These are phyloP conservation scores for Bombus consobrinus DNA, from an alignment of 1,140 invertebrate species.

Conservation along the genomic window DNA sequence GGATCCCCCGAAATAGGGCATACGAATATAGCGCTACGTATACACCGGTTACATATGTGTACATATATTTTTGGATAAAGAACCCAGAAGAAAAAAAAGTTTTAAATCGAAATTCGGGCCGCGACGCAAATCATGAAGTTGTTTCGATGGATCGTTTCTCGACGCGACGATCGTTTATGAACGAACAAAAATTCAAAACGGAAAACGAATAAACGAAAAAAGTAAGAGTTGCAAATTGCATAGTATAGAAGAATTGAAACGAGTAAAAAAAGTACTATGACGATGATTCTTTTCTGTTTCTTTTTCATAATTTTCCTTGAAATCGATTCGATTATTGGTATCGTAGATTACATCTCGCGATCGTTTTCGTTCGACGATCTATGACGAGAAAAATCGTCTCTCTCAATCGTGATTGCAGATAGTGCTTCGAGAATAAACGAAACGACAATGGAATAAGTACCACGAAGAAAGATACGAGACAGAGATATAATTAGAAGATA, in stretches of 20 bases:
- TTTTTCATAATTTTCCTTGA: neutral
- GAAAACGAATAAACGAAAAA: neutral
- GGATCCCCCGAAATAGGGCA: conserved; percentile 53
- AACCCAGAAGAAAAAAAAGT: conserved; percentile 53
- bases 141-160: conserved; percentile 45
- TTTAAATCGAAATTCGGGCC: conserved; percentile 69
- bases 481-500: neutral
- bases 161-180: neutral
- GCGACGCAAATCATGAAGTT: conserved; percentile 47
- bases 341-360: neutral
- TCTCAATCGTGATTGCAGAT: neutral
- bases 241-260: neutral
- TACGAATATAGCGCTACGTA: conserved; percentile 74
- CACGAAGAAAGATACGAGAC: neutral
- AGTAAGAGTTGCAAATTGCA: neutral
- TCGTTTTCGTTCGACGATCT: neutral
- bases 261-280: neutral
- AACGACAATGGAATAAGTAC: neutral
- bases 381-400: neutral
- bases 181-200: neutral
- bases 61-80: conserved; percentile 81
- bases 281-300: neutral
- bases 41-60: conserved; percentile 77
- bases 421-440: neutral
- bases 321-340: neutral